phyloP scores from a whole-genome alignment of 2,797 vertebrate species.

The Sebastes itinus region DNA sequence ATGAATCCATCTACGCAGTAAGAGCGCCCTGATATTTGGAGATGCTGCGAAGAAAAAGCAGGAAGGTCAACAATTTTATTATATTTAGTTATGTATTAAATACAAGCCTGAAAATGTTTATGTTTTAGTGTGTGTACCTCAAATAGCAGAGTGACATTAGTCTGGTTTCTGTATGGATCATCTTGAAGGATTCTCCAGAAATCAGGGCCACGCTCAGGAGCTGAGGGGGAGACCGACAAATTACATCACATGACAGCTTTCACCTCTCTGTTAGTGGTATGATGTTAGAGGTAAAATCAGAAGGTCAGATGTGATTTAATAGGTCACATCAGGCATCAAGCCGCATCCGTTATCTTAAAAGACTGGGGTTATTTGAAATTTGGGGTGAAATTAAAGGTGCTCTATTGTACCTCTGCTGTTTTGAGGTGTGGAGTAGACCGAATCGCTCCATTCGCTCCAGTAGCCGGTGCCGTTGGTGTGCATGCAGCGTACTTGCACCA shows the following conservation, averaged over 20 bases:
- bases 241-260: not conserved
- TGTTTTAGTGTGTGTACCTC: slow-evolving; percentile 80
- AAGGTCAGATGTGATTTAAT: not conserved
- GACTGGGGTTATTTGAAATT: not conserved
- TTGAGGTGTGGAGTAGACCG: slow-evolving; percentile 74
- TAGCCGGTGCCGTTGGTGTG: slow-evolving; percentile 75
- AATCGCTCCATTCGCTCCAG: slow-evolving; percentile 91
- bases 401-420: slow-evolving; percentile 85
- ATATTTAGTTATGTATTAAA: not conserved
- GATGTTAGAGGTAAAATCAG: not conserved
- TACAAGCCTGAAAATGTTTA: not conserved
- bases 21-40: slow-evolving; percentile 51
- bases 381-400: not conserved
- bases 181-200: slow-evolving; percentile 89
- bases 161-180: slow-evolving; percentile 74
- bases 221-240: slow-evolving; percentile 71
- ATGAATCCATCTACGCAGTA: slow-evolving; percentile 87
- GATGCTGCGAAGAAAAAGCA: slow-evolving; percentile 46
- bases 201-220: slow-evolving; percentile 89
- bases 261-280: not conserved
- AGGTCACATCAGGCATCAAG: not conserved
- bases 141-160: slow-evolving; percentile 89
- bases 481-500: slow-evolving; percentile 86
- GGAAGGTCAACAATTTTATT: not conserved
- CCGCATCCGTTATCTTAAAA: not conserved